Evolutionary conservation across 2,797 vertebrate species (phyloP), one percentile per base, ranked within the genome.

Genomic region (Acropternis orthonyx): DNA sequence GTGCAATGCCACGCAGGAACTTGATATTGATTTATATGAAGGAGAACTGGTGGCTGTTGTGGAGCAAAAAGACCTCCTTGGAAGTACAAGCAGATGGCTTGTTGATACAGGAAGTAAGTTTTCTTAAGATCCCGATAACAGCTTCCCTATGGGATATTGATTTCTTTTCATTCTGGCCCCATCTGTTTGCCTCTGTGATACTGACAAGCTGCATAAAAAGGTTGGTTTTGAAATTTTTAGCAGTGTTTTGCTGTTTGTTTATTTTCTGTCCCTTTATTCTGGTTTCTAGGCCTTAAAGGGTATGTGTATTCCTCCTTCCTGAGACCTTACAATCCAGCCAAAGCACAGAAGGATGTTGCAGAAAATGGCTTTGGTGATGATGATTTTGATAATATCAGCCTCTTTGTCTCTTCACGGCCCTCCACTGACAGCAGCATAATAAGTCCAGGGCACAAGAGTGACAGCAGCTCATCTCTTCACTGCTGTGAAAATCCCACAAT

Each of bases 301-400:
- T 99, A 99, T 1, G 98, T 99, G 75, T 99, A 99, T 93, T 99
- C 99, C 84, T 99, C 99, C 46, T 99, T 99, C 97, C 98, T 99
- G 96, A 99, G 98, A 93, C 98, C 98, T 80, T 99, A 99, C 97
- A 99, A 99, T 82, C 99, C 99, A 93, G 97, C 98, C 59, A 98
- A 98, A 96, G 96, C 82, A 0, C 97, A 97, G 78, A 98, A 97
- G 65, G 92, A 54, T 5, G 52, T 86, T 14, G 37, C 94, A 34
- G 97, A 98, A 95, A 96, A 88, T 26, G 56, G 92, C 56, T 95
- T 98, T 46, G 95, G 87, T 63, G 98, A 98, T 4, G 99, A 99
- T 1, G 99, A 99, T 95, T 99, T 99, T 82, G 99, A 99, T 94
- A 98, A 99, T 89, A 97, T 99, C 96, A 99, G 98, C 96, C 98